These are phyloP conservation scores for Nesoenas mayeri DNA, from an alignment of 2,113 vertebrate species.

Conservation along the genomic window DNA sequence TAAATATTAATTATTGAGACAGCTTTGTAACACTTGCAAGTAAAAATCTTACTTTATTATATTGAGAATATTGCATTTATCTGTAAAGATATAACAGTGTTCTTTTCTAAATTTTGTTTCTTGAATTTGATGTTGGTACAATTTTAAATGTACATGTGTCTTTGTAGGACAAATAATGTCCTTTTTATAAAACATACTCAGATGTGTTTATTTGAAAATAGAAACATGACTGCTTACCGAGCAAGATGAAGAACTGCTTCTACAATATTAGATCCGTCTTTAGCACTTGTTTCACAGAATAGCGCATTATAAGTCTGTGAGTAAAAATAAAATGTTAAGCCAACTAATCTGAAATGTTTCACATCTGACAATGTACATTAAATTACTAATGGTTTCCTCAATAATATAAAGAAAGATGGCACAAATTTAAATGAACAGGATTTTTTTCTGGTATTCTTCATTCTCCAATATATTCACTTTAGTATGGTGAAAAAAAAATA, in stretches of 20 bases:
- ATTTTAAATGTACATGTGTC: background rate
- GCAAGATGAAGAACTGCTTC: conserved; percentile 93
- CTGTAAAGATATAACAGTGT: background rate
- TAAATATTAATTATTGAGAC: background rate
- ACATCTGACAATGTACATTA: background rate
- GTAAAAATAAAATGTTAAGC: background rate
- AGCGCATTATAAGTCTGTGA: conserved; percentile 84
- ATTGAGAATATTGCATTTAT: background rate
- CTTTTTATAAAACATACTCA: background rate
- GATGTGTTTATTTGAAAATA: background rate
- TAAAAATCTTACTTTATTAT: background rate
- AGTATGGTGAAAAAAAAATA: background rate
- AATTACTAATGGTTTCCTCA: background rate
- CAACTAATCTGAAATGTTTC: background rate
- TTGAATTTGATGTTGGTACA: background rate
- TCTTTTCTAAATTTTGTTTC: background rate
- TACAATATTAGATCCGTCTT: conserved; percentile 88
- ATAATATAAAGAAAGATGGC: background rate
- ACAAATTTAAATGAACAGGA: background rate
- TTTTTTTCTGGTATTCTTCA: background rate
- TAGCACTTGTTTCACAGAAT: conserved; percentile 94
- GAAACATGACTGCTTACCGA: conserved; percentile 73
- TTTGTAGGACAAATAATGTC: background rate
- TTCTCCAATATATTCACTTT: background rate
- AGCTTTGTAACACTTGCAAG: background rate